A percentile compares a stretch with the other conserved stretches of the same genome.
Evolutionary conservation across 2,113 vertebrate species (phyloP).

Genomic region (Crotalus viridis): DNA sequence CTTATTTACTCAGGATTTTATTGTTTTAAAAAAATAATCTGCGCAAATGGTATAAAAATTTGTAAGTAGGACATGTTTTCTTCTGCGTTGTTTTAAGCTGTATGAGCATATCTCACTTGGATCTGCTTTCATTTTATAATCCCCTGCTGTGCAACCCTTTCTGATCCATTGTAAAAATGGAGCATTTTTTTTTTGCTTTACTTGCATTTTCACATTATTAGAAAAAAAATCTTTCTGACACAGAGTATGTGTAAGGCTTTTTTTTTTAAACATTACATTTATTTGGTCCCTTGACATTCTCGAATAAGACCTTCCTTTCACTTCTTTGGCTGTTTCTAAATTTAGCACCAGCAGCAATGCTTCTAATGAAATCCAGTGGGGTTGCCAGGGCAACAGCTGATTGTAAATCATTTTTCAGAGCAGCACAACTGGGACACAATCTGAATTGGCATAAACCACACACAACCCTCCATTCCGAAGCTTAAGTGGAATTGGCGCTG

Average conservation of each 20-base stretch:
- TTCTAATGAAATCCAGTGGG: slow-evolving; percentile 30
- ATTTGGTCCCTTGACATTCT: neutral
- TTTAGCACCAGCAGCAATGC: slow-evolving; percentile 1
- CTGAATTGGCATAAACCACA: neutral
- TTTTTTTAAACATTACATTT: neutral
- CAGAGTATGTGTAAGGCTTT: neutral
- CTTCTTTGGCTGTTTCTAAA: slow-evolving; percentile 18
- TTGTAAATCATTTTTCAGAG: slow-evolving; percentile 21
- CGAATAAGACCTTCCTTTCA: neutral
- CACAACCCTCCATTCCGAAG: neutral
- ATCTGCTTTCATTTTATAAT: neutral
- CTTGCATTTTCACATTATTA: neutral
- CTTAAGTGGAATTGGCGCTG: neutral
- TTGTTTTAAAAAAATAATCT: neutral
- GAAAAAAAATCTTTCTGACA: neutral
- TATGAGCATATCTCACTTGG: neutral
- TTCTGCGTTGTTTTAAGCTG: neutral
- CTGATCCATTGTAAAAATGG: neutral
- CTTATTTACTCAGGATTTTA: neutral
- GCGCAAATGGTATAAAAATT: neutral
- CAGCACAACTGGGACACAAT: neutral
- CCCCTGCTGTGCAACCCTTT: neutral
- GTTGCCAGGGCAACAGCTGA: slow-evolving; percentile 12
- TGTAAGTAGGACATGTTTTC: neutral
- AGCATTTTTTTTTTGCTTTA: neutral